Evolutionary conservation across 1,140 invertebrate species (phyloP), one percentile per base, ranked within the genome.

Genomic region (Cheumatopsyche charites): DNA sequence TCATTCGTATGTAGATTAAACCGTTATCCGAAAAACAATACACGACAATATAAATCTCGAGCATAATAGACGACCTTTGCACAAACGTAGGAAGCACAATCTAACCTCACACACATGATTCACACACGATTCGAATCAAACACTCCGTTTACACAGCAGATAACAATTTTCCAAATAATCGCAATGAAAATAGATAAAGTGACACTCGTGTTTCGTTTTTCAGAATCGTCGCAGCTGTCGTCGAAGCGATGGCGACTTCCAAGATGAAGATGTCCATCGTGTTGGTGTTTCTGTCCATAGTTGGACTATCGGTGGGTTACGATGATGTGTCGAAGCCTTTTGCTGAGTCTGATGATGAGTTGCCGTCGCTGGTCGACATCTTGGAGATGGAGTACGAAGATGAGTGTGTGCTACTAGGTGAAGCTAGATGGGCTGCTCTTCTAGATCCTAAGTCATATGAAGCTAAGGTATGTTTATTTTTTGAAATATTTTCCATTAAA

Each of bases 341-440:
- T 6, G 13, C 2, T 1, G 52, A 29, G 11, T 17, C n/a, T 5
- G 71, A 72, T 13, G 69, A 71, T 12, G 2, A 62, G 11, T 9
- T 75, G 25, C 45, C 68, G 45, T 52, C 75, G 23, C 76, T 77
- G 13, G 74, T 82, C 58, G 74, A 79, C 15, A 49, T 81, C 7
- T 78, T 77, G 13, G 79, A 80, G 45, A 73, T 79, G 21, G 79
- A 76, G 0, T 83, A 83, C 58, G 81, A 82, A 66, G 82, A 83
- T 73, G 26, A 25, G 17, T 83, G 82, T 61, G 45, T 71, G 1
- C 70, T 70, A 9, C 66, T 74, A 6, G 77, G 79, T 12, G 73
- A 80, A 52, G 76, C 78, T 5, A 74, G 81, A 62, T 83, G 82
- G 82, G 70, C 47, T 2, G 78, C 82, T 7, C 68, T 81, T 12